Evolutionary conservation across 2,888 invertebrate genomes (phyloP), one percentile per base, ranked within the genome.

Genomic region (Erynnis tages): DNA sequence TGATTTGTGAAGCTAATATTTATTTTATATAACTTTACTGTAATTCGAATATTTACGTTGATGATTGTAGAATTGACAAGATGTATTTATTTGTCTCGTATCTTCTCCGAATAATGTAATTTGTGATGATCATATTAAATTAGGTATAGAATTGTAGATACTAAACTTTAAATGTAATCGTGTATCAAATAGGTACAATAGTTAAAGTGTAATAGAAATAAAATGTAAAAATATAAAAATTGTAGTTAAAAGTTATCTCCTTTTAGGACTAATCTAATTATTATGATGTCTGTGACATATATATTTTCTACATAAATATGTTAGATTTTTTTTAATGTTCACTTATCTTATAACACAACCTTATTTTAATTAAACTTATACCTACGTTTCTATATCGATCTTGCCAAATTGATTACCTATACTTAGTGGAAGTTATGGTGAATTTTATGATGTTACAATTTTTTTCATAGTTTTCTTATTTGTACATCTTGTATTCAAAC

Each of bases 341-440:
- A 50, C 53, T 58, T n/a, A n/a, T n/a, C n/a, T n/a, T n/a, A n/a
- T n/a, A n/a, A n/a, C n/a, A n/a, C n/a, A n/a, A n/a, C n/a, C n/a
- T n/a, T n/a, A n/a, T n/a, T n/a, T n/a, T n/a, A n/a, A n/a, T n/a
- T n/a, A n/a, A n/a, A n/a, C n/a, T n/a, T n/a, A n/a, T n/a, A n/a
- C n/a, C n/a, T n/a, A n/a, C n/a, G n/a, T n/a, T n/a, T 82, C 77
- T 66, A 76, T 75, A 76, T 63, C 63, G 64, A 71, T 66, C 71
- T 73, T 77, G 79, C 79, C 79, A 80, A 82, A 80, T 79, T 76
- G 76, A 71, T 66, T n/a, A n/a, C n/a, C n/a, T n/a, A n/a, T n/a
- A n/a, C n/a, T n/a, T n/a, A n/a, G n/a, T n/a, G n/a, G n/a, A n/a
- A n/a, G n/a, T n/a, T n/a, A n/a, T n/a, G n/a, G n/a, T 65, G 65